Evolutionary conservation across 1,140 invertebrate species (phyloP), one percentile per base, ranked within the genome.

Genomic region (Idris sp.): DNA sequence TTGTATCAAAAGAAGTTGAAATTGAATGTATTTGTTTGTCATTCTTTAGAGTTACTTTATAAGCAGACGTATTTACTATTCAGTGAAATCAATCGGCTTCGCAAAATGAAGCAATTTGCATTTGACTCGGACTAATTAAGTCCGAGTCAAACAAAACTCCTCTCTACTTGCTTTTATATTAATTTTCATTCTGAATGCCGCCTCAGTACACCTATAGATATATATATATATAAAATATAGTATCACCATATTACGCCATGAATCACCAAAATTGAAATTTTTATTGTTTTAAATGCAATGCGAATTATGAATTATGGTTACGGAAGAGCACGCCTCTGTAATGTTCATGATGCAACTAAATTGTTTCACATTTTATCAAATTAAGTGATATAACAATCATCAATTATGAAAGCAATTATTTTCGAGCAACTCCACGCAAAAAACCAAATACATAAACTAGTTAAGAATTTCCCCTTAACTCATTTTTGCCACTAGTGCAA

Each of bases 41-140:
- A 2, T 22, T 22, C 19, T 22, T 6, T 22, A 6, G 3, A 22
- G 19, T 4, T 22, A 22, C 2, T 6, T 22, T 22, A n/a, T 22
- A 2, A 2, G 19, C 19, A 18, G 31, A 35, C 31, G 13, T 22
- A 54, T 41, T 54, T 18, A 30, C 35, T 26, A 53, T 30, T 38
- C 38, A 13, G 48, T 15, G 14, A 33, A 53, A 43, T 44, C 22
- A 54, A 54, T 35, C 25, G 30, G 22, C 31, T 33, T 33, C 30
- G 48, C 33, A 49, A 62, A 62, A 62, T 31, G 48, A 65, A 64
- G 59, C 31, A 25, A 54, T 54, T 65, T 65, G 49, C 61, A 65
- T 65, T 46, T 31, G 41, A 46, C 48, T 30, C 38, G 36, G 43
- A 54, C n/a, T 46, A 65, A 65, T 65, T 46, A 65, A 53, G 26